Conservation (phyloP, 2,888 invertebrate genomes). For the Agonopterix subpropinquella region DNA sequence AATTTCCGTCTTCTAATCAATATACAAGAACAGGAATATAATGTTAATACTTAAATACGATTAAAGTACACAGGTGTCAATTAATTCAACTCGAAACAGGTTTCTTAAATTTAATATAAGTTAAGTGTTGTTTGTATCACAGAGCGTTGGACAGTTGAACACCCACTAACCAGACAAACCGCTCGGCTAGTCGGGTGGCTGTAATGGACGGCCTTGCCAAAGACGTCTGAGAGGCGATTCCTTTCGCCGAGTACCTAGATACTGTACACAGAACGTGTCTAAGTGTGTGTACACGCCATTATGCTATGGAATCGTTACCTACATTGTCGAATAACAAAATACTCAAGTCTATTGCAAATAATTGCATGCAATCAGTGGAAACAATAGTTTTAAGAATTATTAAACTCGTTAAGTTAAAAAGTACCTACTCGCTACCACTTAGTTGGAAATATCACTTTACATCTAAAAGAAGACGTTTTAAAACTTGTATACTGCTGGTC, state of each 20-base stretch:
- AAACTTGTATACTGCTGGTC: slow-evolving; percentile 6
- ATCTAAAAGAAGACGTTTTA: slow-evolving; percentile 3
- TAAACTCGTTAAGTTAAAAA: no score
- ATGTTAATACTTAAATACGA: no score
- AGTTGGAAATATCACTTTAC: slow-evolving; percentile 2
- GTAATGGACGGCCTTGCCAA: slow-evolving; percentile 49
- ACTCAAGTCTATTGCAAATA: no score
- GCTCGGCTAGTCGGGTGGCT: slow-evolving; percentile 28
- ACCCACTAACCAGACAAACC: slow-evolving; percentile 19
- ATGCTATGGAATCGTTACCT: no score
- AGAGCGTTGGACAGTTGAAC: slow-evolving; percentile 3
- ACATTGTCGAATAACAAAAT: no score
- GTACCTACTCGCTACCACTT: no score
- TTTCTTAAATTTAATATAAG: neutral
- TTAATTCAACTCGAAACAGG: slow-evolving; percentile 4
- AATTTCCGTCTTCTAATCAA: neutral
- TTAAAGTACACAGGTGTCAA: no score
- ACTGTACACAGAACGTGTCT: no score
- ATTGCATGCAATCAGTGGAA: no score
- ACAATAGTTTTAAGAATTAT: no score
- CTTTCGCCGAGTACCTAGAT: slow-evolving; percentile 34
- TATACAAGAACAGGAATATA: no score
- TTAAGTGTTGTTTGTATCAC: neutral
- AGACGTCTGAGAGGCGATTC: slow-evolving; percentile 47
- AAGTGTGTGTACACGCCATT: no score